Conservation (phyloP, 2,797 vertebrate genomes). For the Petrocephalus schoutedeni region DNA sequence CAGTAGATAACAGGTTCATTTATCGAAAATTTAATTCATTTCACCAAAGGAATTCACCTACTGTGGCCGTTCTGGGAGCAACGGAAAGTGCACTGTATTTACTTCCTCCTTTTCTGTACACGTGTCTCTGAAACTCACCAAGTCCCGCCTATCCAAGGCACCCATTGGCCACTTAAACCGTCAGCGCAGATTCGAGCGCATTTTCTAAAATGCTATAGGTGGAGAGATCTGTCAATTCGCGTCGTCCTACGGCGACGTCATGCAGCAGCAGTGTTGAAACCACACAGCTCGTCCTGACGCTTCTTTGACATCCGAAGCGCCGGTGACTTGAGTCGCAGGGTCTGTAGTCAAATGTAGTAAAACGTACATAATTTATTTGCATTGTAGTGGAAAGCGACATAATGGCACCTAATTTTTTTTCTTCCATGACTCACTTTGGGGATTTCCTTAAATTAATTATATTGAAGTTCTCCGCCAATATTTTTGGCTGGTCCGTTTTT, state of each 20-base stretch:
- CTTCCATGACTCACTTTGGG: background rate
- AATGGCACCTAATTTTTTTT: background rate
- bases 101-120: constrained; percentile 67
- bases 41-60: constrained; percentile 39
- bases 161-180: constrained; percentile 16
- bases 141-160: constrained; percentile 41
- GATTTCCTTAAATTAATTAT: background rate
- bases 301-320: background rate
- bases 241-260: background rate
- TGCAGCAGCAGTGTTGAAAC: background rate
- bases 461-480: background rate
- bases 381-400: background rate
- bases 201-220: constrained; percentile 42
- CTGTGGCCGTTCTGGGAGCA: constrained; percentile 38
- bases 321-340: background rate
- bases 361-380: background rate
- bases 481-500: background rate
- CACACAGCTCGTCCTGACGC: background rate
- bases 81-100: constrained; percentile 43
- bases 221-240: background rate
- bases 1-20: background rate
- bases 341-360: background rate
- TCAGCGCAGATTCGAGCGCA: background rate
- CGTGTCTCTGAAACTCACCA: constrained; percentile 46
- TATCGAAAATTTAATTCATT: constrained; percentile 17